phyloP scores from a whole-genome alignment of 2,797 vertebrate genomes.

The Oceanodroma leucorhoa region DNA sequence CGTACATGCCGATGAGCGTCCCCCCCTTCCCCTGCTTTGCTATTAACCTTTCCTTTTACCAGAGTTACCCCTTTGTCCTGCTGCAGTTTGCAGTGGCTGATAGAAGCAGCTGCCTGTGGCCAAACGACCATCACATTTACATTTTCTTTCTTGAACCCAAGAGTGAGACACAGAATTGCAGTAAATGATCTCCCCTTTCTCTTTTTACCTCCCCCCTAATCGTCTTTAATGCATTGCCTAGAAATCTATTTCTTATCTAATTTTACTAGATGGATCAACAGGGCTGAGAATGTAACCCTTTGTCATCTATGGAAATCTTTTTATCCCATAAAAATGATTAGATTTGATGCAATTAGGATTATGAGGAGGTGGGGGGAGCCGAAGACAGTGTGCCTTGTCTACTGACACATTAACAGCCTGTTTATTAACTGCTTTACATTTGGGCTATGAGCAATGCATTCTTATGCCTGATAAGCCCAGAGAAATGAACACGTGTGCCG shows the following conservation, averaged over 20 bases:
- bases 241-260: conserved; percentile 60
- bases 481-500: background rate
- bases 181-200: conserved; percentile 34
- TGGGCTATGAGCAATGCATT: background rate
- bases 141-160: conserved; percentile 57
- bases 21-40: conserved; percentile 82
- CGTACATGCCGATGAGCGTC: conserved; percentile 87
- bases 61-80: conserved; percentile 73
- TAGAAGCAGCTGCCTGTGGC: conserved; percentile 67
- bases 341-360: conserved; percentile 72
- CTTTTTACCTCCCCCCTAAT: background rate
- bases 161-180: conserved; percentile 16
- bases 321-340: conserved; percentile 74
- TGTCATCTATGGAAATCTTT: conserved; percentile 69
- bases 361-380: conserved; percentile 40
- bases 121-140: conserved; percentile 59
- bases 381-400: background rate
- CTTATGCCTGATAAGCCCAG: background rate
- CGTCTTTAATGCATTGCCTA: conserved; percentile 12
- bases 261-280: conserved; percentile 56
- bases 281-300: conserved; percentile 56
- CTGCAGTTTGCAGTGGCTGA: conserved; percentile 63
- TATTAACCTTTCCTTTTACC: conserved; percentile 90
- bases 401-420: conserved; percentile 61
- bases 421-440: conserved; percentile 47